Conservation (phyloP, 2,888 invertebrate genomes). For the Drosophila trichaetosa region DNA sequence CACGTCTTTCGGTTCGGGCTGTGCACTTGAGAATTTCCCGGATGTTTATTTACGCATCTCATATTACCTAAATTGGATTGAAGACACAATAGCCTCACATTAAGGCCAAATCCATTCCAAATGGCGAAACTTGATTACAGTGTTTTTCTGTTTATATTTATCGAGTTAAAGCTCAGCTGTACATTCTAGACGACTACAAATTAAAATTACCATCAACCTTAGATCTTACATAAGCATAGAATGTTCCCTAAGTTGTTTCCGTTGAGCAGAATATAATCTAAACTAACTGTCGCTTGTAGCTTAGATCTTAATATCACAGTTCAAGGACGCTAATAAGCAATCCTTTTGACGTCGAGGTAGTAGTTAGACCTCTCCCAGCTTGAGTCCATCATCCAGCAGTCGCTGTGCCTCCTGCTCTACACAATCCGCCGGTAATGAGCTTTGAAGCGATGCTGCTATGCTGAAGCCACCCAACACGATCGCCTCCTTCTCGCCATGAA, state of each 20-base stretch:
- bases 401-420: constrained; percentile 53
- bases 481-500: constrained; percentile 40
- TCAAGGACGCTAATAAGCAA: constrained; percentile 3
- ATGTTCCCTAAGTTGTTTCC: constrained; percentile 78
- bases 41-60: constrained; percentile 95
- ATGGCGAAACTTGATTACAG: constrained; percentile 24
- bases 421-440: constrained; percentile 26
- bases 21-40: constrained; percentile 94
- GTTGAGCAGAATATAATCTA: constrained; percentile 67
- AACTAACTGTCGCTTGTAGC: constrained; percentile 56
- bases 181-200: constrained; percentile 51
- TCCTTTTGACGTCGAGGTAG: constrained; percentile 35
- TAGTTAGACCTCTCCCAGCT: constrained; percentile 35
- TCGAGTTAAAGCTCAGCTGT: constrained; percentile 58
- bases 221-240: constrained; percentile 62
- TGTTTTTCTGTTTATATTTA: constrained; percentile 58
- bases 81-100: constrained; percentile 83
- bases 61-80: constrained; percentile 94
- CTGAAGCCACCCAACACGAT: constrained; percentile 31
- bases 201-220: constrained; percentile 63
- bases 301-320: constrained; percentile 69
- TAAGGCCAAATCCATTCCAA: constrained; percentile 33
- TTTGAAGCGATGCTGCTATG: constrained; percentile 41
- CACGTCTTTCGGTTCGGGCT: constrained; percentile 96
- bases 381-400: constrained; percentile 38